phyloP scores from a whole-genome alignment of 2,113 vertebrate genomes.

The Sylvilagus bachmani region DNA sequence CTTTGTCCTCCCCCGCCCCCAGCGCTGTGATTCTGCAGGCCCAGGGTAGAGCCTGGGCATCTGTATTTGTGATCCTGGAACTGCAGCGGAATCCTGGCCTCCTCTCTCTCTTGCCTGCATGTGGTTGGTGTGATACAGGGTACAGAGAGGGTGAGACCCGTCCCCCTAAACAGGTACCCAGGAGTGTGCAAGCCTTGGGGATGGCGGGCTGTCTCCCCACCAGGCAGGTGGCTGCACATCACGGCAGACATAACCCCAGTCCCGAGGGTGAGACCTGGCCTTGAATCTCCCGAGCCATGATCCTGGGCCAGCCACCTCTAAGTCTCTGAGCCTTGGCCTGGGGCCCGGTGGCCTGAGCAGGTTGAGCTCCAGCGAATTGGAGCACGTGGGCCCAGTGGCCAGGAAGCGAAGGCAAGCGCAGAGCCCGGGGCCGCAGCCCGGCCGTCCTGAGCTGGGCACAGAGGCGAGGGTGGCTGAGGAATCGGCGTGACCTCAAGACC shows the following conservation, averaged over 20 bases:
- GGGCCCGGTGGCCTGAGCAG: background rate
- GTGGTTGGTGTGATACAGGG: background rate
- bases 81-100: background rate
- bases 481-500: background rate
- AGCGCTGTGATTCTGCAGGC: background rate
- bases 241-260: background rate
- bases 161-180: background rate
- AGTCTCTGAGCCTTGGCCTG: background rate
- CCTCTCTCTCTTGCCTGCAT: background rate
- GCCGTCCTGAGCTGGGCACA: background rate
- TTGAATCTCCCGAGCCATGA: background rate
- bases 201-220: background rate
- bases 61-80: background rate
- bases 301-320: constrained; percentile 61
- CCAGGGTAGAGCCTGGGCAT: background rate
- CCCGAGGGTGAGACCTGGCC: background rate
- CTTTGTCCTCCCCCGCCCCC: background rate
- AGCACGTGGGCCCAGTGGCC: background rate
- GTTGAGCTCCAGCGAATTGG: constrained; percentile 41
- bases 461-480: background rate
- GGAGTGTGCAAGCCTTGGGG: background rate
- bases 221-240: background rate
- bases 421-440: background rate
- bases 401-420: background rate
- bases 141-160: background rate